Evolutionary conservation across 2,113 vertebrate species (phyloP), one percentile per base, ranked within the genome.

Genomic region (Laticauda laticaudata): DNA sequence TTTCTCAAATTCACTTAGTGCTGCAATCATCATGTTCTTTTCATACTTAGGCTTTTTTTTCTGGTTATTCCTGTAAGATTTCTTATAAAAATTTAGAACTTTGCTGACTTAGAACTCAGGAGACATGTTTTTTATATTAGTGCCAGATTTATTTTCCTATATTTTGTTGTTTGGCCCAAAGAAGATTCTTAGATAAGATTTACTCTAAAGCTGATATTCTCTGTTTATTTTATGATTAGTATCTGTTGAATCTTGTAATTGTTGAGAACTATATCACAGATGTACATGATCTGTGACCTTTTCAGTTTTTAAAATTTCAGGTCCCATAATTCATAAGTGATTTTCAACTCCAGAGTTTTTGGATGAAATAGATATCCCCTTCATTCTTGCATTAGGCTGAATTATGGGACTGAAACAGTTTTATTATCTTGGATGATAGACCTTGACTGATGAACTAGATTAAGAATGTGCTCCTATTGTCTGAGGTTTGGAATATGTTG

Each of bases 121-220:
- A 48, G 54, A 59, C 21, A 34, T 21, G 39, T 45, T 56, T 57
- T 48, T 54, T 85, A 43, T 89, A 26, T 89, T 26, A 85, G 75
- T 12, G 57, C 20, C 54, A 89, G 91, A 92, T 94, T 94, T 88
- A 91, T 7, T 95, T 94, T 8, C 29, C 59, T 26, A 34, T 2
- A 91, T 15, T 18, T 18, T 89, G 20, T 91, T 85, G 64, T 29
- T 88, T 91, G 88, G 90, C 45, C 23, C 8, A 23, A 91, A 20
- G 51, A 75, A 54, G 34, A 43, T 85, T 85, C n/a, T 43, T 55
- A 81, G 3, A 86, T 57, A 86, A 57, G 34, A 57, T 91, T 91
- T 86, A 20, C 48, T 85, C 26, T 85, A 29, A 81, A 26, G 29
- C 18, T 91, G 34, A 29, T 86, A 29, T 14, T 26, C 11, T 3